These are phyloP conservation scores for Orthosia gracilis DNA, from an alignment of 2,888 invertebrate genomes.

Conservation along the genomic window DNA sequence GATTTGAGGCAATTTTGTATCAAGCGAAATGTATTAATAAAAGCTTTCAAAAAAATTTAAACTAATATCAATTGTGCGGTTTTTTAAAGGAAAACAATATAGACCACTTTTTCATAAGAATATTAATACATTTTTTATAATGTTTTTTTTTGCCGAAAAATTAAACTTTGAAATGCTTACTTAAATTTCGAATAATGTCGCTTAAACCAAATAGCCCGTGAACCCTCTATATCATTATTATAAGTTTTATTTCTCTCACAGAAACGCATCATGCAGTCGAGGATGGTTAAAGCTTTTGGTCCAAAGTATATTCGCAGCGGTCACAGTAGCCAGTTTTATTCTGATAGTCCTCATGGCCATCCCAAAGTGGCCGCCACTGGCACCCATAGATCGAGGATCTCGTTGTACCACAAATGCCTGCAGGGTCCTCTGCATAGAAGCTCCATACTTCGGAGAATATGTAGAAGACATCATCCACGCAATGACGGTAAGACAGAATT, in stretches of 20 bases:
- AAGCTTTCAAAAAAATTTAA: too few relatives aligned
- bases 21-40: too few relatives aligned
- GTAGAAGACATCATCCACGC: slow-evolving; percentile 76
- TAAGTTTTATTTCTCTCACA: slow-evolving; percentile 52
- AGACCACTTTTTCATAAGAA: too few relatives aligned
- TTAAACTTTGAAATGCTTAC: too few relatives aligned
- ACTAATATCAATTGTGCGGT: too few relatives aligned
- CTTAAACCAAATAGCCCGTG: too few relatives aligned
- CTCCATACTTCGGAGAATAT: slow-evolving; percentile 71
- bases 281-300: slow-evolving; percentile 83
- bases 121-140: neutral
- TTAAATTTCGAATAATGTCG: too few relatives aligned
- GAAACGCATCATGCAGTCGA: slow-evolving; percentile 83
- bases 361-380: slow-evolving; percentile 47
- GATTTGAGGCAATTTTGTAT: too few relatives aligned
- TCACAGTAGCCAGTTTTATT: slow-evolving; percentile 83
- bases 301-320: slow-evolving; percentile 79
- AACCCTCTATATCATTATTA: too few relatives aligned
- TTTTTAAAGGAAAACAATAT: too few relatives aligned
- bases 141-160: too few relatives aligned
- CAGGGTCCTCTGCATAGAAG: slow-evolving; percentile 75
- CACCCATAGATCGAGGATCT: neutral
- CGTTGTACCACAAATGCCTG: slow-evolving; percentile 74
- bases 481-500: slow-evolving; percentile 70
- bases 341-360: slow-evolving; percentile 81